Percentiles rank a stretch among this genome's conserved stretches.
Evolutionary conservation across 2,797 vertebrate genomes (phyloP).

Genomic region (Acanthiza pusilla): DNA sequence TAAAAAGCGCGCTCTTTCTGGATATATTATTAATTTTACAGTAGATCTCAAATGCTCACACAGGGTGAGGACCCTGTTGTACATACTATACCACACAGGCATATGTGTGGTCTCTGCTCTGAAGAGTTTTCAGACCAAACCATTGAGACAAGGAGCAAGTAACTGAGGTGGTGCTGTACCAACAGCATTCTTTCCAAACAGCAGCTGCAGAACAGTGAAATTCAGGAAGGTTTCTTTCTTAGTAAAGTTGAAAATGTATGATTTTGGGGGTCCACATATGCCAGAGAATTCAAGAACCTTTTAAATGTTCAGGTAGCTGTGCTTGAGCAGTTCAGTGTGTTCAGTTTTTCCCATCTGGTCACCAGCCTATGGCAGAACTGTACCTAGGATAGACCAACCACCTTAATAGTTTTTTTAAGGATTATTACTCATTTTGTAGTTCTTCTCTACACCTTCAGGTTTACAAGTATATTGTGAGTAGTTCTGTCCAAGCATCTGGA

Average conservation of each 20-base stretch:
- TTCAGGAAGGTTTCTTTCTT: neutral
- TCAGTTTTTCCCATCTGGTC: neutral
- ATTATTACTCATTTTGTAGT: neutral
- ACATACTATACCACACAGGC: no score
- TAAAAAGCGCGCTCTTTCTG: neutral
- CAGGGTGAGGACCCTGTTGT: neutral
- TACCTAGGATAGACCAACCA: neutral
- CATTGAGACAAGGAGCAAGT: neutral
- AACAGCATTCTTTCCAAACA: neutral
- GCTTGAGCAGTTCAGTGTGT: no score
- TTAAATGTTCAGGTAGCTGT: neutral
- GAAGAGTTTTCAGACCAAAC: neutral
- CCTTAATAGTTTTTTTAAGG: neutral
- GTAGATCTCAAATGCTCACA: neutral
- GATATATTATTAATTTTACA: neutral
- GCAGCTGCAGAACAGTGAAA: neutral
- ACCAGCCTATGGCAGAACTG: neutral
- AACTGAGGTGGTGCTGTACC: neutral
- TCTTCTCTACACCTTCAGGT: neutral
- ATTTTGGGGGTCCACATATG: rapidly evolving
- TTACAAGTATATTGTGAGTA: neutral
- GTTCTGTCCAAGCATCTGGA: neutral
- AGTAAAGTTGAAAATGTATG: neutral
- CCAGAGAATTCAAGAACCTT: neutral
- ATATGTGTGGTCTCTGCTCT: neutral